A percentile compares a stretch with the other conserved stretches of the same genome.
Conservation (phyloP, 2,113 vertebrate species). For the Xenopus borealis region DNA sequence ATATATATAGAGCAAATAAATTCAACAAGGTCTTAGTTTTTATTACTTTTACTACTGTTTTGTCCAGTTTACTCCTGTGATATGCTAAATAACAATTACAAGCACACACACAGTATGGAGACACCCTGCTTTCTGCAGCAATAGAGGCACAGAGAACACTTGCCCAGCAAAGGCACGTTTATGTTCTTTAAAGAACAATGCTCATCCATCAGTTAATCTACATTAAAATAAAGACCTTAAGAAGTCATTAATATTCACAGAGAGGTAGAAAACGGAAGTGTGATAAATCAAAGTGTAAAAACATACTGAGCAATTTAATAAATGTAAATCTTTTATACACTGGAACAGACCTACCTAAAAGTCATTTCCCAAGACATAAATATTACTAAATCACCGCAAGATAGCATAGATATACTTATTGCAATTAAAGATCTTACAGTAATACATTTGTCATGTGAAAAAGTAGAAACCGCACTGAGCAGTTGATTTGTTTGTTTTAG, state of each 20-base stretch:
- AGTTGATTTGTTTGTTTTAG: no score
- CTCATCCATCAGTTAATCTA: not conserved
- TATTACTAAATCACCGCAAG: constrained; percentile 3
- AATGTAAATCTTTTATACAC: not conserved
- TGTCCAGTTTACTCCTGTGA: no score
- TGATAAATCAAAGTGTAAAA: constrained; percentile 14
- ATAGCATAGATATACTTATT: not conserved
- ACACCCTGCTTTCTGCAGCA: no score
- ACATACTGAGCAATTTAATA: constrained; percentile 4
- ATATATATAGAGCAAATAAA: no score
- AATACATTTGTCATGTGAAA: not conserved
- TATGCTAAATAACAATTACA: no score
- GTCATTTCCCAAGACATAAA: not conserved
- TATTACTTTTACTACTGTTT: no score
- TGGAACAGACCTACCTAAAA: not conserved
- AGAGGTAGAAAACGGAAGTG: not conserved
- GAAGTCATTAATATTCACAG: constrained; percentile 9
- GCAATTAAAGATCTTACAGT: constrained; percentile 1
- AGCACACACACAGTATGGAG: no score
- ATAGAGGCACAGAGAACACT: no score
- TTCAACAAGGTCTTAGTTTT: no score
- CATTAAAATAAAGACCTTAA: not conserved
- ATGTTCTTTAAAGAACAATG: not conserved
- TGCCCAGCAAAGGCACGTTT: no score
- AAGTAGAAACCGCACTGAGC: not conserved